These are phyloP conservation scores for Pomacea canaliculata DNA, from an alignment of 2,888 invertebrate species.

Conservation along the genomic window DNA sequence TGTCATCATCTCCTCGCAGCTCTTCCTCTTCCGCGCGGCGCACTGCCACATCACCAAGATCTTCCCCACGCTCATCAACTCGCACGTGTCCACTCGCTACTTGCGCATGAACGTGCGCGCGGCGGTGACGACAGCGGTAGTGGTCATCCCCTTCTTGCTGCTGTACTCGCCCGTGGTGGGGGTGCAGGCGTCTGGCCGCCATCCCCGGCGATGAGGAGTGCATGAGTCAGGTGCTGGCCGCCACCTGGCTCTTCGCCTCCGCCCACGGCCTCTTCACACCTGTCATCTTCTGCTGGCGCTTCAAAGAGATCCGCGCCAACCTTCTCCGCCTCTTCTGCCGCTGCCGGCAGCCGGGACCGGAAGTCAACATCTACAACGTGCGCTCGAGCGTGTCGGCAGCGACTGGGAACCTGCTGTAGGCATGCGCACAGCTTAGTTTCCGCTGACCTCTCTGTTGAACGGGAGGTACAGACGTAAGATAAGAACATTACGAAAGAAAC, in stretches of 20 bases:
- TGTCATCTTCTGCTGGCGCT: slow-evolving; percentile 23
- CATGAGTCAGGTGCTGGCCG: slow-evolving; percentile 9
- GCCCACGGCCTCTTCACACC: slow-evolving; percentile 24
- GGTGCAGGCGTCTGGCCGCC: slow-evolving; percentile 20
- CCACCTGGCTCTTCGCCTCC: slow-evolving; percentile 21
- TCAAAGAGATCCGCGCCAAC: slow-evolving; percentile 15
- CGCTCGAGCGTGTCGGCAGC: slow-evolving; percentile 8
- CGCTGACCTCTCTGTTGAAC: too few relatives aligned
- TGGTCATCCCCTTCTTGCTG: slow-evolving; percentile 21
- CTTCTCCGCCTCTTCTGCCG: slow-evolving; percentile 9
- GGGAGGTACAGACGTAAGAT: too few relatives aligned
- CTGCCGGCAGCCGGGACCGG: neutral
- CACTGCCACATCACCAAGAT: slow-evolving; percentile 21
- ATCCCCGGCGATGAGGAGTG: neutral
- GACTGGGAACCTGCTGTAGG: neutral
- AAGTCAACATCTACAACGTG: slow-evolving; percentile 4
- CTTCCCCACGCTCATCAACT: slow-evolving; percentile 20
- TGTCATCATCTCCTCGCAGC: slow-evolving; percentile 20
- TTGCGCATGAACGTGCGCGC: slow-evolving; percentile 22
- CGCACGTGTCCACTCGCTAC: slow-evolving; percentile 16
- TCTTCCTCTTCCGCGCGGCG: slow-evolving; percentile 20
- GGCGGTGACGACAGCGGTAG: slow-evolving; percentile 17
- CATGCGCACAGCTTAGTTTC: too few relatives aligned
- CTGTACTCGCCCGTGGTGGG: slow-evolving; percentile 19
- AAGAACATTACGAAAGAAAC: too few relatives aligned